Percentiles rank a stretch among this genome's conserved stretches.
phyloP scores from a whole-genome alignment of 2,797 vertebrate genomes.

The Somateria mollissima region DNA sequence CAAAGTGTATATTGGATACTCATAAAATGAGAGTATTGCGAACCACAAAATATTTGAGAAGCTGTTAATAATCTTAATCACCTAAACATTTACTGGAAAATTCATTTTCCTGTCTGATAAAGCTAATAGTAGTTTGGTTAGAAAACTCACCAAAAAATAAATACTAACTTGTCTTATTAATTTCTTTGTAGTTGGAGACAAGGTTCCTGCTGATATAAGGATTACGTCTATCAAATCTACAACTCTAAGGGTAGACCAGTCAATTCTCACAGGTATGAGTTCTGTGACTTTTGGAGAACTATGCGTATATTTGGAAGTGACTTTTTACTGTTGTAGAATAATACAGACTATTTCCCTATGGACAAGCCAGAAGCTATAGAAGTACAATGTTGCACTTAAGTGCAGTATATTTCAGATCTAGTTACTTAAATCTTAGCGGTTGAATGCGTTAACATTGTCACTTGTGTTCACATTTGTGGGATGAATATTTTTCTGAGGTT shows the following conservation, averaged over 20 bases:
- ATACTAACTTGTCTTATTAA: not conserved
- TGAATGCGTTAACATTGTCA: not conserved
- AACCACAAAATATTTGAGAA: not conserved
- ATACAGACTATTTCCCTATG: not conserved
- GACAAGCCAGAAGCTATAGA: not conserved
- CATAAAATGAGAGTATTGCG: not conserved
- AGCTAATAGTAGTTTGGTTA: not conserved
- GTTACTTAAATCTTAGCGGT: not conserved
- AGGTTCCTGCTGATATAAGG: conserved; percentile 98
- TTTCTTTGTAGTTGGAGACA: conserved; percentile 91
- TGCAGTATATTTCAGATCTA: not conserved
- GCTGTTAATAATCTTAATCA: not conserved
- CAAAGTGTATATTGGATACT: not conserved
- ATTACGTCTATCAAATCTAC: conserved; percentile 98
- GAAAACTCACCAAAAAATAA: not conserved
- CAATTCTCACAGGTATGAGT: conserved; percentile 93
- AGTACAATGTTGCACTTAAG: not conserved
- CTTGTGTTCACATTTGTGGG: not conserved
- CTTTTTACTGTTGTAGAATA: not conserved
- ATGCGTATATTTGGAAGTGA: not conserved
- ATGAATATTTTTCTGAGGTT: not conserved
- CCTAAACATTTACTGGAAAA: not conserved
- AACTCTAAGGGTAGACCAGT: conserved; percentile 96
- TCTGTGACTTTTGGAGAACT: not conserved
- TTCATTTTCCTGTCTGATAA: not conserved